Conservation (phyloP, 2,888 invertebrate species). For the Leucophenga montana region DNA sequence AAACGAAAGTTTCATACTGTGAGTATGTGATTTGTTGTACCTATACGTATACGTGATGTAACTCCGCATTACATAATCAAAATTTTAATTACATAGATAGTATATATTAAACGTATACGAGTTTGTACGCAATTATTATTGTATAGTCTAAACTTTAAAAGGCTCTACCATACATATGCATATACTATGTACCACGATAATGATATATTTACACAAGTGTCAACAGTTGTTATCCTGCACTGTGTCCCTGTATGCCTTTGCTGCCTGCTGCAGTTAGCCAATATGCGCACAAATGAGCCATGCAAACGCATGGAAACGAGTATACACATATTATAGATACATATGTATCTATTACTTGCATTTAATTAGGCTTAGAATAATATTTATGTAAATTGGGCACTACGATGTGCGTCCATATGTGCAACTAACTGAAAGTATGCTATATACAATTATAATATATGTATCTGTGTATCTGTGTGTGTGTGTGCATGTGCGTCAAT, state of each 20-base stretch:
- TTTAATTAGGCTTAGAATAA: conserved; percentile 69
- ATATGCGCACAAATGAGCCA: neutral
- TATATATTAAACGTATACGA: too few species aligned
- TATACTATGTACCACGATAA: conserved; percentile 29
- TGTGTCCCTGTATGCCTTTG: conserved; percentile 5
- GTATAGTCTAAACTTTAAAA: too few species aligned
- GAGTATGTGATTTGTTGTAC: too few species aligned
- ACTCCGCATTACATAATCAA: too few species aligned
- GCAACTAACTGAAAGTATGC: neutral
- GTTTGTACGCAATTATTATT: neutral
- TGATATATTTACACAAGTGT: conserved; percentile 36
- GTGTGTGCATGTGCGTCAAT: conserved; percentile 47
- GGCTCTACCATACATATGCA: too few species aligned
- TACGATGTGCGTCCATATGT: conserved; percentile 29
- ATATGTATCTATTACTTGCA: conserved; percentile 54
- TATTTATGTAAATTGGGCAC: conserved; percentile 65
- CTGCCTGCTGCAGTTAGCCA: neutral
- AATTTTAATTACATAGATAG: too few species aligned
- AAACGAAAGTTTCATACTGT: too few species aligned
- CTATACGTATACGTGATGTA: too few species aligned
- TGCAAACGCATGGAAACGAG: neutral
- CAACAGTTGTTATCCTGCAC: conserved; percentile 6
- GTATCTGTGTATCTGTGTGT: neutral
- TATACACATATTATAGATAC: neutral
- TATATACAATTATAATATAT: too few species aligned